Percentiles rank a stretch among this genome's conserved stretches.
Evolutionary conservation across 2,113 vertebrate genomes (phyloP).

Genomic region (Synchiropus splendidus): DNA sequence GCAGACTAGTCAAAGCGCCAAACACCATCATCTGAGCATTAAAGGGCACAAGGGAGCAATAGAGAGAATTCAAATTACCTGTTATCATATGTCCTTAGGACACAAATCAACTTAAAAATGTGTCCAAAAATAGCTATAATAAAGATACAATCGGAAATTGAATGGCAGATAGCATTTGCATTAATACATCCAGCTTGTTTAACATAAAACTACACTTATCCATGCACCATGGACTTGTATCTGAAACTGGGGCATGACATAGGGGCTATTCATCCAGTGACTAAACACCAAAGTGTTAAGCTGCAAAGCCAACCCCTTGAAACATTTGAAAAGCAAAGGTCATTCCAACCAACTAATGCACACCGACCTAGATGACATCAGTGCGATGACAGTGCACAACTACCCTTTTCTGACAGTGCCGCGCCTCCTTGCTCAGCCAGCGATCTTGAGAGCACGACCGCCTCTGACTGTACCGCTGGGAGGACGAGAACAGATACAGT

Average conservation of each 20-base stretch:
- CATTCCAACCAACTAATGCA: constrained; percentile 36
- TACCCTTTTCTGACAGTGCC: constrained; percentile 39
- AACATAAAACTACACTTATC: background rate
- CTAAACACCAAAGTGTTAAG: constrained; percentile 29
- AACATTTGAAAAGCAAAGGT: constrained; percentile 50
- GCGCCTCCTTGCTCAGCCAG: constrained; percentile 39
- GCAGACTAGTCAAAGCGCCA: no score
- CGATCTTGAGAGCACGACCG: constrained; percentile 46
- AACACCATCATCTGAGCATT: no score
- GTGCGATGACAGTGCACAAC: constrained; percentile 33
- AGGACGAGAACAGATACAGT: constrained; percentile 51
- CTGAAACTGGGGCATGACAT: constrained; percentile 24
- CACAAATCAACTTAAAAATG: no score
- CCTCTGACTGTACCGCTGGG: constrained; percentile 50
- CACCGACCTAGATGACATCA: constrained; percentile 55
- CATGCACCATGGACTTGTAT: constrained; percentile 19
- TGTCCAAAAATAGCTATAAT: no score
- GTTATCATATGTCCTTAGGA: no score
- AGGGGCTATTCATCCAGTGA: constrained; percentile 22
- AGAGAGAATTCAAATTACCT: no score
- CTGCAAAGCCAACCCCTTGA: constrained; percentile 27
- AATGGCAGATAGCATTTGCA: no score
- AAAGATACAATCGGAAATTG: no score
- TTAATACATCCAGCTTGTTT: no score
- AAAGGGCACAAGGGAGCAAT: no score